Evolutionary conservation across 53 echinoderm and acorn worm species (phyloP).

Genomic region (Arbacia lixula): DNA sequence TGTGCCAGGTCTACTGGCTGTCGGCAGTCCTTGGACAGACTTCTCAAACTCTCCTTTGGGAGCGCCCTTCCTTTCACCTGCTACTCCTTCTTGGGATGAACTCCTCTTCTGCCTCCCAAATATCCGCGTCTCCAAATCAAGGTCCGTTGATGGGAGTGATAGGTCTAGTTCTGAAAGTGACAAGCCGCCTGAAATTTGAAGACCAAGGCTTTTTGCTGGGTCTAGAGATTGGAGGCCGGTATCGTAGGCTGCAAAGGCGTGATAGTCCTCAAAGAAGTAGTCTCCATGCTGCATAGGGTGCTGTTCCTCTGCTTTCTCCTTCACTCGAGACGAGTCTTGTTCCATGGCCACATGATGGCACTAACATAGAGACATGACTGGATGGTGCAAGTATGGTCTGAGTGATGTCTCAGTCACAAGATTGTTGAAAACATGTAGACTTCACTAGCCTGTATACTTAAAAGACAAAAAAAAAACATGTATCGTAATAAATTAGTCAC

Average conservation of each 20-base stretch:
- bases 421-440: not conserved
- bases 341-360: constrained; percentile 59
- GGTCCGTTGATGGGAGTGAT: constrained; percentile 42
- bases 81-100: not conserved
- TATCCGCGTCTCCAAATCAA: constrained; percentile 41
- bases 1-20: not conserved
- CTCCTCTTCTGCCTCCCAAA: constrained; percentile 26
- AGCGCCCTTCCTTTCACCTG: not conserved
- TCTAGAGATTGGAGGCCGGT: constrained; percentile 5
- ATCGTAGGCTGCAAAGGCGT: constrained; percentile 23
- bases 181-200: not conserved
- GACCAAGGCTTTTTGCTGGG: not conserved
- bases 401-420: not conserved
- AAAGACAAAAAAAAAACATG: not conserved
- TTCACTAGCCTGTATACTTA: not conserved
- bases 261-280: constrained; percentile 5
- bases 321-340: constrained; percentile 29
- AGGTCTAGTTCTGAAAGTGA: constrained; percentile 43
- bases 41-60: not conserved
- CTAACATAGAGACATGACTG: constrained; percentile 3
- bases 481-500: not conserved
- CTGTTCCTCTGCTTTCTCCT: not conserved
- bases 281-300: not conserved
- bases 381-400: not conserved
- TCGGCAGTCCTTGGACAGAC: not conserved